Evolutionary conservation across 2,113 vertebrate species (phyloP), one percentile per base, ranked within the genome.

Genomic region (Sciurus niger): DNA sequence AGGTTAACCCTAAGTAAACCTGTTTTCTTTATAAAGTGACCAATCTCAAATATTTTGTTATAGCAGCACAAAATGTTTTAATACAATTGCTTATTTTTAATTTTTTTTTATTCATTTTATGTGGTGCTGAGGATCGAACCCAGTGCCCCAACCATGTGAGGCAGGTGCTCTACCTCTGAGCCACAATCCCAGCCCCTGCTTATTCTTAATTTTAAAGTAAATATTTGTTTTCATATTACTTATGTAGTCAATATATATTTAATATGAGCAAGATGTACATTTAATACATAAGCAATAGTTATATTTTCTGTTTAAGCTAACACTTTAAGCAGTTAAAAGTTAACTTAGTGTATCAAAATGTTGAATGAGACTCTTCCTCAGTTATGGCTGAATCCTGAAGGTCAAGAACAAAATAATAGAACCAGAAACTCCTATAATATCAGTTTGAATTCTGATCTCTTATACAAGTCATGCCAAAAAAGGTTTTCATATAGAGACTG

Each of bases 261-360:
- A 82, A 37, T 43, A 28, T 80, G 11, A 63, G 53, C 53, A 60
- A 34, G 83, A 4, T 84, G 24, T 74, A 22, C 10, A 20, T 76
- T 85, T 55, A 85, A 43, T 30, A 58, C 65, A 12, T 46, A 43
- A 20, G 37, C 4, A 67, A 8, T 51, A 80, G 53, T 55, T 72
- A 24, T 4, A 58, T 65, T 86, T 96, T 72, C n/a, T 94, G 4
- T 93, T 58, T 48, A 46, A 96, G 55, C 34, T 48, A 46, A 30
- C 34, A 90, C 22, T 1, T 14, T 40, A 18, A 51, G 17, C 32
- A 94, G n/a, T 76, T 73, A 37, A 53, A 79, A 67, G 20, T 25
- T 93, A 76, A 10, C 8, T n/a, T 16, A 37, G 4, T 53, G 5
- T 76, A 22, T 85, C 12, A 37, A 25, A 28, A 83, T 58, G 43